Base-by-base conservation (phyloP, 2,797 vertebrate genomes). In the Neosalanx taihuensis region DNA sequence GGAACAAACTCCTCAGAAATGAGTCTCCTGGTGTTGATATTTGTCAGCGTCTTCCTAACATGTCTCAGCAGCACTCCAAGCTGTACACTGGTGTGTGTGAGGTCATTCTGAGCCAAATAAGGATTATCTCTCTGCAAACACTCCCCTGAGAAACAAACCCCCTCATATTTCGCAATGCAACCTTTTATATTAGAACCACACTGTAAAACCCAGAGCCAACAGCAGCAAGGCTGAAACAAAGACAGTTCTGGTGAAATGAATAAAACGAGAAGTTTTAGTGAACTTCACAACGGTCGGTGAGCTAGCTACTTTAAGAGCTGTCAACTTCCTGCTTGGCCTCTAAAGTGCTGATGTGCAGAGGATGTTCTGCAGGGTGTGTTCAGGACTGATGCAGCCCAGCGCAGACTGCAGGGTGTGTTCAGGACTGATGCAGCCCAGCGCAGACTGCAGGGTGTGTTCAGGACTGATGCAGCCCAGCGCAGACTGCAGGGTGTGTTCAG, bases 91-190 rank as follows among this genome's bases (percentile, higher is more conserved):
- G 71, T 83, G 86, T 84, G 88, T 81, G 89, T 83, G 73, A 72
- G 76, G 83, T 75, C 79, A 84, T 84, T 74, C 70, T 73, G 61
- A 61, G 71, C 73, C 82, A 84, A 72, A 74, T 72, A 64, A 76
- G 73, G 76, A 87, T 87, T 83, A 80, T 81, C 66, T 76, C 83
- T 81, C 77, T 68, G 83, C 73, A n/a, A n/a, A 79, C 78, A 85
- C 89, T 81, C 85, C 85, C 86, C 83, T 74, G 78, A 87, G 79
- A 86, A n/a, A n/a, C n/a, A 89, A 84, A 77, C 86, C 82, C 73
- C 81, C 23, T 71, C 72, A 31, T 75, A 58, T 89, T 85, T 87
- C 83, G 86, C 81, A 87, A 84, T 73, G n/a, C 80, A 70, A 37
- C 58, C 77, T 84, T 79, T 49, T 77, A 64, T 41, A 41, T 41